Conservation (phyloP, 2,113 vertebrate species). For the Phylloscopus trochilus region DNA sequence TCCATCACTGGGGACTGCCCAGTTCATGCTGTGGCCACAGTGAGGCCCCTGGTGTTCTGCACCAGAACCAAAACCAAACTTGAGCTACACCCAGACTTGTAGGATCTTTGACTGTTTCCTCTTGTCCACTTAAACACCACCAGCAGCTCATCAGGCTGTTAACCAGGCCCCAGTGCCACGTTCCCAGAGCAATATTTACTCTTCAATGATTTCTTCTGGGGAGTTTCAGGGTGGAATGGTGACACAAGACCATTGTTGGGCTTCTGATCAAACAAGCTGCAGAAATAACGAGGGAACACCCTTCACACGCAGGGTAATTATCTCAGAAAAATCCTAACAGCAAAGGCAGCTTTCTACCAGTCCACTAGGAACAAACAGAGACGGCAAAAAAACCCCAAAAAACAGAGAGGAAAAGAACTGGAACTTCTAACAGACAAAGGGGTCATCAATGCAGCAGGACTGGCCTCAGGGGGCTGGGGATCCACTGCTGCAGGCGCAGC, state of each 20-base stretch:
- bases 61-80: neutral
- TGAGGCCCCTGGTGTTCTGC: rapidly evolving
- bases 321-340: neutral
- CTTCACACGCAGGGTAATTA: rapidly evolving
- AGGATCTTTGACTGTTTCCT: neutral
- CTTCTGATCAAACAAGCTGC: neutral
- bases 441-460: neutral
- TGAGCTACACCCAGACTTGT: neutral
- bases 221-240: neutral
- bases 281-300: neutral
- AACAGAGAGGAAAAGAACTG: neutral
- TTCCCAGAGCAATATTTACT: neutral
- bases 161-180: rapidly evolving
- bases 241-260: rapidly evolving
- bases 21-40: rapidly evolving
- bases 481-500: neutral
- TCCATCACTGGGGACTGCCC: neutral
- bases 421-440: neutral
- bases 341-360: neutral
- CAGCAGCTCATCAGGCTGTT: rapidly evolving
- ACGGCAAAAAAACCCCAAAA: neutral
- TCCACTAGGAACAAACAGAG: neutral
- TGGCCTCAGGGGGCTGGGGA: neutral
- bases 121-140: neutral
- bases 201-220: rapidly evolving